phyloP scores from a whole-genome alignment of 2,797 vertebrate genomes.

The Diglossa cyanea region DNA sequence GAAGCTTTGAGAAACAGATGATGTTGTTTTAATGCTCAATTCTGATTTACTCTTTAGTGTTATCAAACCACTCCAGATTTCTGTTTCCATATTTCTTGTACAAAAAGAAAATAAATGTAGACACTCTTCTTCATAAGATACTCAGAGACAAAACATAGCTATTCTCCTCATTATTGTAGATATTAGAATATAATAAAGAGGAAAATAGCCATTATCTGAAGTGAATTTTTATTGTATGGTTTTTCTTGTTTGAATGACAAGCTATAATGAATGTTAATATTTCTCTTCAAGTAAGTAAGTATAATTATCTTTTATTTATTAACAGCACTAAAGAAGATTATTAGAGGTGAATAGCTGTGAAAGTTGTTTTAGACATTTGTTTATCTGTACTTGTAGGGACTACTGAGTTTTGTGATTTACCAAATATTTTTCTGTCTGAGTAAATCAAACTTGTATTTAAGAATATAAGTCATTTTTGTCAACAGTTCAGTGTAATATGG shows the following conservation, averaged over 20 bases:
- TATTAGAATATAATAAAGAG: neutral
- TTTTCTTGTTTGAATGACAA: neutral
- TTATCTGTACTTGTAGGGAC: neutral
- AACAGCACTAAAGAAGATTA: neutral
- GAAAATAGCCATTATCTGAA: neutral
- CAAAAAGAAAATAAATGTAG: neutral
- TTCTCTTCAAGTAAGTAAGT: neutral
- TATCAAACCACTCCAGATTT: neutral
- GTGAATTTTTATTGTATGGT: neutral
- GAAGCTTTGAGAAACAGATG: neutral
- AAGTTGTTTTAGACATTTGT: neutral
- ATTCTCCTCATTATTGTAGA: neutral
- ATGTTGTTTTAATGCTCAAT: neutral
- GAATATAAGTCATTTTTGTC: neutral
- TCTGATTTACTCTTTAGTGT: neutral
- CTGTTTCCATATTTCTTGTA: neutral
- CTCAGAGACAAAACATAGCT: neutral
- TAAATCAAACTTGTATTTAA: neutral
- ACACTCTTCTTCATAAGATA: neutral
- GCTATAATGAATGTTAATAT: neutral
- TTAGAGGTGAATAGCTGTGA: neutral
- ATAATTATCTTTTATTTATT: neutral
- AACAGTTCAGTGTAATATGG: neutral
- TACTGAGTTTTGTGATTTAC: neutral
- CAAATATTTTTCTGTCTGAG: neutral